Evolutionary conservation across 2,113 vertebrate species (phyloP).

Genomic region (Prochilodus magdalenae): DNA sequence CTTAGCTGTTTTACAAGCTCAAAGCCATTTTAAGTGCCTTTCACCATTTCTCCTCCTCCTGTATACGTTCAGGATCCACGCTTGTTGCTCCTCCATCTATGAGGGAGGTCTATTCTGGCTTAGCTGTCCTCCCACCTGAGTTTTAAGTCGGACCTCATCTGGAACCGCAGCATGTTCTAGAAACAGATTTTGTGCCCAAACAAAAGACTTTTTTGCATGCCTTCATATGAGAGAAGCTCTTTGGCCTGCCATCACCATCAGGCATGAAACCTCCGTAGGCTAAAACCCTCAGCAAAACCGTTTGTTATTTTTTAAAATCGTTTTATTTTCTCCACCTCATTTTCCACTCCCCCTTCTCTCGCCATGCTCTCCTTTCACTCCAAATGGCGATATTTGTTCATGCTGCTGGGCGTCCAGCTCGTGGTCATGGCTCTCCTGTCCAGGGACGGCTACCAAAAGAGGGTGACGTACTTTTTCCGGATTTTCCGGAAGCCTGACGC

Average conservation of each 20-base stretch:
- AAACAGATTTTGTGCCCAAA: no score
- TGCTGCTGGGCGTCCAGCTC: conserved; percentile 81
- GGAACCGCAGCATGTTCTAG: no score
- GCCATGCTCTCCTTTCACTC: conserved; percentile 71
- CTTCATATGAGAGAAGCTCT: not conserved
- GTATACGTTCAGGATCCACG: no score
- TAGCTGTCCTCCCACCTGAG: not conserved
- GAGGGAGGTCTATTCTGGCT: not conserved
- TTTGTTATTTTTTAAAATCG: not conserved
- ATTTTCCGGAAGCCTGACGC: conserved; percentile 74
- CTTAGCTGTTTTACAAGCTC: not conserved
- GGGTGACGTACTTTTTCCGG: conserved; percentile 78
- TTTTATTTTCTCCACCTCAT: not conserved
- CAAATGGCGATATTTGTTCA: conserved; percentile 77
- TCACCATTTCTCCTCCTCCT: no score
- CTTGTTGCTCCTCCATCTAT: not conserved
- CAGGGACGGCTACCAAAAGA: conserved; percentile 74
- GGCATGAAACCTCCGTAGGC: conserved; percentile 46
- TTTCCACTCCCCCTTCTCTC: not conserved
- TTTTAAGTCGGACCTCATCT: no score
- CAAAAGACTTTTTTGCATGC: no score
- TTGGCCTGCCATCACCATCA: not conserved
- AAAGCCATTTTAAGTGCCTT: conserved; percentile 11
- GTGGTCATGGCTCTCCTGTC: conserved; percentile 81
- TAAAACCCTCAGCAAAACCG: not conserved